Percentiles rank a stretch among this genome's conserved stretches.
Conservation (phyloP, 2,888 invertebrate genomes). For the Drosophila cyrtoloma region DNA sequence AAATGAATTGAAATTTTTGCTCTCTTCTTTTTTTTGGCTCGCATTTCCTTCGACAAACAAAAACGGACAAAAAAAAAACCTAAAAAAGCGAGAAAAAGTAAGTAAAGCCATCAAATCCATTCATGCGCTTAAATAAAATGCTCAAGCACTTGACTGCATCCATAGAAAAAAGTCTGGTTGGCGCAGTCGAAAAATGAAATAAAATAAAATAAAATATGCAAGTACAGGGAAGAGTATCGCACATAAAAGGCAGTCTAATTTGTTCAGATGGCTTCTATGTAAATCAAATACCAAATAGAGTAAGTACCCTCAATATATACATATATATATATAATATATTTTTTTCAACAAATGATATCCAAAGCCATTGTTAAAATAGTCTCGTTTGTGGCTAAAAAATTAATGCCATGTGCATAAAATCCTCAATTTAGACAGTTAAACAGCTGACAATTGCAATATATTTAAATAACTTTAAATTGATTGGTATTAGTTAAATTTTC, state of each 20-base stretch:
- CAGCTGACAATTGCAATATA: neutral
- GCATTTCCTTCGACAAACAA: constrained; percentile 49
- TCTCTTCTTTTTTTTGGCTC: constrained; percentile 50
- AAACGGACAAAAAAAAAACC: constrained; percentile 23
- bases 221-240: constrained; percentile 23
- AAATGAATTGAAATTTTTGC: constrained; percentile 81
- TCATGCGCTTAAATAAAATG: constrained; percentile 83
- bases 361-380: constrained; percentile 29
- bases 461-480: neutral
- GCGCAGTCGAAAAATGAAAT: constrained; percentile 34
- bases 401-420: constrained; percentile 8
- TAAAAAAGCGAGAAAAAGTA: constrained; percentile 25
- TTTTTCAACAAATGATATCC: constrained; percentile 25
- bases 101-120: constrained; percentile 81
- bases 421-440: constrained; percentile 7
- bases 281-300: constrained; percentile 31
- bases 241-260: constrained; percentile 69
- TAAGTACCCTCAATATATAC: constrained; percentile 26
- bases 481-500: neutral
- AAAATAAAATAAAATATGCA: constrained; percentile 53
- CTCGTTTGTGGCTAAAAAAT: constrained; percentile 17
- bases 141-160: constrained; percentile 84
- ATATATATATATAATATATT: neutral
- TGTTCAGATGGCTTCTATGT: constrained; percentile 63
- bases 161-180: constrained; percentile 69